Percentiles rank a stretch among this genome's conserved stretches.
Evolutionary conservation across 2,113 vertebrate species (phyloP).

Genomic region (Dromas ardeola): DNA sequence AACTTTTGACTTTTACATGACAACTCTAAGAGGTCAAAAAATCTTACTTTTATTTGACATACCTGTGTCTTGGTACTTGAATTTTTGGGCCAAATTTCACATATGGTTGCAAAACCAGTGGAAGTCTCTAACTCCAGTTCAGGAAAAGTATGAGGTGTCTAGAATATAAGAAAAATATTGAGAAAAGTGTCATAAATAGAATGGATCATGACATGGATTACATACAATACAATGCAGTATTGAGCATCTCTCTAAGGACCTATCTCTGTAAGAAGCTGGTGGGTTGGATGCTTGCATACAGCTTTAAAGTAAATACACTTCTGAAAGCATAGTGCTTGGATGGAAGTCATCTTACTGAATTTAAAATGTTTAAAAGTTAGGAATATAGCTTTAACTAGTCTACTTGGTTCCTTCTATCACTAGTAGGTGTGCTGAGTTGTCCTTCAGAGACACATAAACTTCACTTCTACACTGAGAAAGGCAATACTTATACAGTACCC

Average conservation of each 20-base stretch:
- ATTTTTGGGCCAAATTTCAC: background rate
- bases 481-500: accelerated
- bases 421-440: background rate
- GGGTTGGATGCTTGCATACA: background rate
- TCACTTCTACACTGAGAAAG: background rate
- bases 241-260: background rate
- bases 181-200: background rate
- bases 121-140: background rate
- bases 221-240: no score
- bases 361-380: background rate
- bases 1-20: background rate
- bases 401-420: background rate
- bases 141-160: background rate
- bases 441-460: background rate
- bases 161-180: accelerated
- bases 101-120: background rate
- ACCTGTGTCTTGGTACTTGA: background rate
- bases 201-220: background rate
- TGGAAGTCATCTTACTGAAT: background rate
- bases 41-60: background rate
- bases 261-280: background rate
- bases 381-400: background rate
- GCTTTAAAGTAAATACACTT: background rate
- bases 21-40: background rate
- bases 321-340: background rate